These are phyloP conservation scores for Campopleginae sp. DNA, from an alignment of 2,888 invertebrate species.

Conservation along the genomic window DNA sequence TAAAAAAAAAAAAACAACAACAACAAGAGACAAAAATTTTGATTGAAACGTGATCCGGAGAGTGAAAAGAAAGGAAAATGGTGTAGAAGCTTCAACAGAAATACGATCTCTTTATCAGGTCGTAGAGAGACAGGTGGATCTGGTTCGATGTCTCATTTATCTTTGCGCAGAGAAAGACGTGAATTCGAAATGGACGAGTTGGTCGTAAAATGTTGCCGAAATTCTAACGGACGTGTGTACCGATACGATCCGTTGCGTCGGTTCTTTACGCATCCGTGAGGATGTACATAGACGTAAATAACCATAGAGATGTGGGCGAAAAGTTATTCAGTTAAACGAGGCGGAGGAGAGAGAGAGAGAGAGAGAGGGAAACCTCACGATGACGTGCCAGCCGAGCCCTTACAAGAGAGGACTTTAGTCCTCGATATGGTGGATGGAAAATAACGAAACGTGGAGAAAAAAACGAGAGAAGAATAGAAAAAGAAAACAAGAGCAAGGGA, in stretches of 20 bases:
- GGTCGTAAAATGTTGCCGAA: neutral
- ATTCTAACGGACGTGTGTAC: neutral
- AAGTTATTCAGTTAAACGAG: conserved; percentile 16
- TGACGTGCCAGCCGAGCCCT: conserved; percentile 36
- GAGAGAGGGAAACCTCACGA: conserved; percentile 33
- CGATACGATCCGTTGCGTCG: neutral
- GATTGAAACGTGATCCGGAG: conserved; percentile 7
- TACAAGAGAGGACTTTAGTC: conserved; percentile 22
- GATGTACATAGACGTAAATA: neutral
- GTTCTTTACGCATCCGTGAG: neutral
- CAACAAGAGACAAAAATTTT: neutral
- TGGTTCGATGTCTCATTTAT: conserved; percentile 4
- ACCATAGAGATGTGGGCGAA: conserved; percentile 5
- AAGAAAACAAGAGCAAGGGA: conserved; percentile 12
- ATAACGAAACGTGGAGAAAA: neutral
- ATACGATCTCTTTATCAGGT: conserved; percentile 3
- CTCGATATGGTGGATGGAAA: conserved; percentile 3
- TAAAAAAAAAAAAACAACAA: neutral
- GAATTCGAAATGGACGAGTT: neutral
- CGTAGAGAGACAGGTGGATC: neutral
- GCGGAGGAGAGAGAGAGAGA: neutral
- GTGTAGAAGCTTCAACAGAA: neutral
- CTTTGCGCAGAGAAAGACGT: neutral
- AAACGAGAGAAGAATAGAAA: conserved; percentile 6
- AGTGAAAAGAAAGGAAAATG: neutral